Percentiles rank a stretch among this genome's conserved stretches.
Evolutionary conservation across 2,888 invertebrate genomes (phyloP).

Genomic region (Agrochola litura): DNA sequence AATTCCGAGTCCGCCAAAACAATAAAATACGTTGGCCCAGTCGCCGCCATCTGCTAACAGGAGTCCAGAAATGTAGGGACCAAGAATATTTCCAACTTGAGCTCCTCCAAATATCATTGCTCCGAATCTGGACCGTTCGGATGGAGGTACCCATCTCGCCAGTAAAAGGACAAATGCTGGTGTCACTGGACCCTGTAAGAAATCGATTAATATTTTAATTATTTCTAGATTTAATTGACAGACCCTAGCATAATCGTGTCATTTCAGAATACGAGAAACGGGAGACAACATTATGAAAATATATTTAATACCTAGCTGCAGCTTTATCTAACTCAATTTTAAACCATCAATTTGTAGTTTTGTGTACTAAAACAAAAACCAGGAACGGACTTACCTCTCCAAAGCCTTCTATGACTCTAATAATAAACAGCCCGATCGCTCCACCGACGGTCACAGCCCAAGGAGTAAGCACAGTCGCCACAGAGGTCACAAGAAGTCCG

Average conservation of each 20-base stretch:
- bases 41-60: constrained; percentile 85
- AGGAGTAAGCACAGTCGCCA: constrained; percentile 95
- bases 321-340: background rate
- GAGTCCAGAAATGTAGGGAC: constrained; percentile 87
- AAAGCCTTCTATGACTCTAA: constrained; percentile 87
- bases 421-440: constrained; percentile 89
- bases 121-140: constrained; percentile 90
- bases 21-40: constrained; percentile 91
- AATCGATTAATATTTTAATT: background rate
- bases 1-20: constrained; percentile 89
- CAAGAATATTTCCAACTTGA: constrained; percentile 89
- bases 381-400: constrained; percentile 91
- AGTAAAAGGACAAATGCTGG: constrained; percentile 91
- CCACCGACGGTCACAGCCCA: constrained; percentile 91
- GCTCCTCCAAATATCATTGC: constrained; percentile 91
- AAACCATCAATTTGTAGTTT: background rate
- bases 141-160: constrained; percentile 91
- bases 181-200: constrained; percentile 89
- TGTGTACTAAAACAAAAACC: background rate
- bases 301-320: background rate
- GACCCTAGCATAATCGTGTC: too few species aligned
- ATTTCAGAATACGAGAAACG: too few species aligned
- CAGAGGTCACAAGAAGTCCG: constrained; percentile 94
- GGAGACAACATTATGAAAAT: background rate
- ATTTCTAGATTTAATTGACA: background rate